Evolutionary conservation across 1,140 invertebrate genomes (phyloP), one percentile per base, ranked within the genome.

Genomic region (Macrotrachela quadricornifera): DNA sequence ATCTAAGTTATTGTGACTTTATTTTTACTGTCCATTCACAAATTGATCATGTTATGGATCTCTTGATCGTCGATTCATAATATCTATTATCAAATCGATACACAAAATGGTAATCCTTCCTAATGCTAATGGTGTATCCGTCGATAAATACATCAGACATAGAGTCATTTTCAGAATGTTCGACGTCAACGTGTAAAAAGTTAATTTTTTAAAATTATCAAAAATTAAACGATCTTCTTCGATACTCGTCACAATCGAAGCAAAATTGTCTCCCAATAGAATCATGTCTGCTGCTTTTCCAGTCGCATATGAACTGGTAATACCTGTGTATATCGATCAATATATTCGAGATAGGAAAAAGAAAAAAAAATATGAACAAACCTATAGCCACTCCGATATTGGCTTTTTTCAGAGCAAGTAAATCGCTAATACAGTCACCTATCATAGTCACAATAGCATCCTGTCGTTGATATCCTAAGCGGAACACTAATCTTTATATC

Each of bases 151-250:
- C 55, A 87, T 79, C 67, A 96, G 78, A 80, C 96, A 97, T 48
- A 92, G 92, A 46, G 86, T 88, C 66, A 97, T 96, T 76, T 97
- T 91, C 59, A 92, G 91, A 74, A 97, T 96, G 74, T 97, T 97
- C 55, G 85, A 92, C 56, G 91, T 96, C 54, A 97, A 73, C 37
- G 92, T 96, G 76, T 97, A 97, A 16, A 88, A 88, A 73, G 97
- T 96, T 58, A 90, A 96, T 72, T 97, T 97, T 75, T 97, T 97
- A 69, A 97, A 73, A 71, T 97, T 97, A 75, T 97, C 91, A 76
- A 97, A 97, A 69, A 97, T 96, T 55, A 96, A 70, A 56, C 92
- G 82, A 57, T 72, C 69, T 60, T 71, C 70, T 57, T 71, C 68
- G 6, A 72, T 63, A 11, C 69, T 69, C 10, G 65, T 65, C 2